phyloP scores from a whole-genome alignment of 2,797 vertebrate species.

The Muraenolepis orangiensis region DNA sequence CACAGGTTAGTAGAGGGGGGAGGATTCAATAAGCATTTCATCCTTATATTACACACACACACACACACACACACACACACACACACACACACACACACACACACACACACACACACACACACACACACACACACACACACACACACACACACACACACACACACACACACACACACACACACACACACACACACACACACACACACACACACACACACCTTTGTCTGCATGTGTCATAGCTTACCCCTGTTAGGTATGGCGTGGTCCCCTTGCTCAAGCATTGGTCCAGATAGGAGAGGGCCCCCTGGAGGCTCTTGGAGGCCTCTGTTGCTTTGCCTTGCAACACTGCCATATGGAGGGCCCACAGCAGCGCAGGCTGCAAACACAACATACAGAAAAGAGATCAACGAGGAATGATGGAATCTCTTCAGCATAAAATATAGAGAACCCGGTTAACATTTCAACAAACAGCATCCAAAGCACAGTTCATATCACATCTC shows the following conservation, averaged over 20 bases:
- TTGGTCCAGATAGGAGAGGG: slow-evolving; percentile 77
- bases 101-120: too few species aligned
- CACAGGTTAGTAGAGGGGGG: not conserved
- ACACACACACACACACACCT: not conserved
- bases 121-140: too few species aligned
- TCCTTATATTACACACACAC: not conserved
- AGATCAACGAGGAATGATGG: slow-evolving; percentile 17
- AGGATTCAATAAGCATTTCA: not conserved
- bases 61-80: not conserved
- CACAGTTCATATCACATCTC: not conserved
- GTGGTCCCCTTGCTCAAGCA: slow-evolving; percentile 66
- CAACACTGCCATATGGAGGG: slow-evolving; percentile 76
- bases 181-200: not conserved
- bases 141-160: too few species aligned
- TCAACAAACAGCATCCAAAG: not conserved
- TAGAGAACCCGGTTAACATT: not conserved
- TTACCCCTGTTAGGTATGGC: slow-evolving; percentile 79
- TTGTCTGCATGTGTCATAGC: slow-evolving; percentile 20
- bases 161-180: too few species aligned
- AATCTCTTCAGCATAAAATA: slow-evolving; percentile 13
- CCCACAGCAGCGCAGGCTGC: slow-evolving; percentile 76
- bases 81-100: too few species aligned
- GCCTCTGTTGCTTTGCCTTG: slow-evolving; percentile 79
- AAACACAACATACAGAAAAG: slow-evolving; percentile 27
- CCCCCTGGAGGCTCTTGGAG: slow-evolving; percentile 57